Conservation (phyloP, 2,797 vertebrate species). For the Pseudocheirus occidentalis region DNA sequence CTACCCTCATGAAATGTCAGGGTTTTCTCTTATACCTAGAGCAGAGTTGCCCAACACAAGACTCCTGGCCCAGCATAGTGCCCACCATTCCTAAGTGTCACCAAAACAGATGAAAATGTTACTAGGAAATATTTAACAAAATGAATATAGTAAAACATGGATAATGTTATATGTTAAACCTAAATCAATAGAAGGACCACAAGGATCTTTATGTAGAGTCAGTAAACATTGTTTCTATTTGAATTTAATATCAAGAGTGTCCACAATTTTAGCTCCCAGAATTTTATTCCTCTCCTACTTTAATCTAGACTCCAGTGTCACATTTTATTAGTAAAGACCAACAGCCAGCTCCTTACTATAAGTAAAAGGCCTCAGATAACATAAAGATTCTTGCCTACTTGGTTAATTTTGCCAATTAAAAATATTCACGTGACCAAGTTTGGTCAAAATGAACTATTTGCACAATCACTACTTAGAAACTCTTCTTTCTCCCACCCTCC, state of each 20-base stretch:
- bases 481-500: neutral
- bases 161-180: too few relatives aligned
- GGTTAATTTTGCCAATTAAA: neutral
- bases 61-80: too few relatives aligned
- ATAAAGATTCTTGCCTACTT: neutral
- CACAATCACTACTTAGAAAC: neutral
- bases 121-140: too few relatives aligned
- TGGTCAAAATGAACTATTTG: neutral
- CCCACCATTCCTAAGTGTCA: neutral
- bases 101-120: too few relatives aligned
- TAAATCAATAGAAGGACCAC: too few relatives aligned
- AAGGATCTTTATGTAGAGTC: neutral
- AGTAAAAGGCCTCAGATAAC: neutral
- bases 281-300: constrained; percentile 1
- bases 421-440: neutral
- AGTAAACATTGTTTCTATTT: neutral
- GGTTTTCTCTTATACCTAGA: neutral
- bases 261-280: neutral
- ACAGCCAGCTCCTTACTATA: neutral
- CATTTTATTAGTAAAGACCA: neutral
- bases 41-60: neutral
- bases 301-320: neutral
- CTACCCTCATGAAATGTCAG: neutral
- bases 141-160: too few relatives aligned
- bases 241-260: neutral